Evolutionary conservation across 2,888 invertebrate species (phyloP).

Genomic region (Heliconius ismenius): DNA sequence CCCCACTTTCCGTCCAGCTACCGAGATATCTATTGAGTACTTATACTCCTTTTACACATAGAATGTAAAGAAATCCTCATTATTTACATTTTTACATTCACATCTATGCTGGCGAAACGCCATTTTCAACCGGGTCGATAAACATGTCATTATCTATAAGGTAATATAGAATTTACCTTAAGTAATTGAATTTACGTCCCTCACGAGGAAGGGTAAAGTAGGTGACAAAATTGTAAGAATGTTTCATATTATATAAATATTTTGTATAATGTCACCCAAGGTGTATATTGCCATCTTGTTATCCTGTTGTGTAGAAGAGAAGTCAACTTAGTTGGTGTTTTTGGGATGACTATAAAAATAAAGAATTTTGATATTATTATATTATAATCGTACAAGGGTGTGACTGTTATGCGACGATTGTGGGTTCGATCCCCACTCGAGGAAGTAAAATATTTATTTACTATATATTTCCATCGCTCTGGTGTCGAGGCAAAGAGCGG

Average conservation of each 20-base stretch:
- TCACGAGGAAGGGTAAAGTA: neutral
- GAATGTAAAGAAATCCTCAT: neutral
- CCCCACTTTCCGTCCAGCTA: too few relatives aligned
- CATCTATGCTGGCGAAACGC: neutral
- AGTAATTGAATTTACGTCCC: conserved; percentile 4
- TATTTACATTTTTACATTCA: neutral
- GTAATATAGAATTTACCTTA: conserved; percentile 10
- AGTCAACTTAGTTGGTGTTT: neutral
- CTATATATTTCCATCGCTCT: too few relatives aligned
- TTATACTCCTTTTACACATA: neutral
- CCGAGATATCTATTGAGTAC: too few relatives aligned
- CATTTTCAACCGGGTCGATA: conserved; percentile 11
- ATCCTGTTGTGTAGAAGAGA: neutral
- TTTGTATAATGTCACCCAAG: neutral
- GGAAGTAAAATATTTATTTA: too few relatives aligned
- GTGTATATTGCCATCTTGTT: neutral
- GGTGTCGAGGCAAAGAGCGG: too few relatives aligned
- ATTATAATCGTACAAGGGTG: too few relatives aligned
- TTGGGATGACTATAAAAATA: neutral
- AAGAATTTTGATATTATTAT: neutral
- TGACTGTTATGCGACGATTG: too few relatives aligned
- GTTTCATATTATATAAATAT: neutral
- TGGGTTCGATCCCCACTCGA: too few relatives aligned
- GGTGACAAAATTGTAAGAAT: neutral
- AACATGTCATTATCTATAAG: conserved; percentile 2